These are phyloP conservation scores for Dendrophyllia cribrosa DNA, from an alignment of 64 coral and sea anemone genomes.

Conservation along the genomic window DNA sequence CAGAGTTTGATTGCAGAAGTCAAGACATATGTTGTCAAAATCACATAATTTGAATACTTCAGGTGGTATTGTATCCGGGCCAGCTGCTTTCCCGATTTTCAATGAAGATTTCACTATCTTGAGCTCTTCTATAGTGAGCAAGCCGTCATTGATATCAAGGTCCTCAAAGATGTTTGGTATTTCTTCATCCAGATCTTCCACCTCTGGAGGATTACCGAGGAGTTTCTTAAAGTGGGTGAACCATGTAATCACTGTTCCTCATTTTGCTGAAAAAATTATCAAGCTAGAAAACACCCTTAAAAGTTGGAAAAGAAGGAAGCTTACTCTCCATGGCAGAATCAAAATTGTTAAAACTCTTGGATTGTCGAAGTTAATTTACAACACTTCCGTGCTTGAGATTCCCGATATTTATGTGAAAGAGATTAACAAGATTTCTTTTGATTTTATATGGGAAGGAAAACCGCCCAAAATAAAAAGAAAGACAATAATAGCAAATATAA, in stretches of 20 bases:
- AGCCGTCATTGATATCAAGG: conserved; percentile 27
- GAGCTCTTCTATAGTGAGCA: conserved; percentile 46
- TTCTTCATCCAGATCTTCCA: conserved; percentile 4
- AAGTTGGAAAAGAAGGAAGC: no score
- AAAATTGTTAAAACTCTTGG: no score
- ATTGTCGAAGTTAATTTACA: no score
- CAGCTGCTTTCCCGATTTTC: conserved; percentile 20
- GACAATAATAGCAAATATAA: no score
- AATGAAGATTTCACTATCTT: conserved; percentile 33
- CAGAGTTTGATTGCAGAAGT: conserved; percentile 50
- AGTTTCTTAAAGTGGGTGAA: conserved; percentile 52
- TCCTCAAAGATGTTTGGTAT: not conserved
- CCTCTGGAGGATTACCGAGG: conserved; percentile 46
- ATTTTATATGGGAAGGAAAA: no score
- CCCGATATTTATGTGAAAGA: no score
- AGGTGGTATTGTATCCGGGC: conserved; percentile 15
- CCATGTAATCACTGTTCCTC: conserved; percentile 30
- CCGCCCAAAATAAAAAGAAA: no score
- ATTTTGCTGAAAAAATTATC: no score
- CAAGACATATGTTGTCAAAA: conserved; percentile 26
- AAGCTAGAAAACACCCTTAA: no score
- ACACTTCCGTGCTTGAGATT: no score
- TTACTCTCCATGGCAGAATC: no score
- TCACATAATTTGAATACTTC: conserved; percentile 39
- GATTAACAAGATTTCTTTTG: no score